Conservation (phyloP, 2,888 invertebrate genomes). For the Coronaproctus castanopsis region DNA sequence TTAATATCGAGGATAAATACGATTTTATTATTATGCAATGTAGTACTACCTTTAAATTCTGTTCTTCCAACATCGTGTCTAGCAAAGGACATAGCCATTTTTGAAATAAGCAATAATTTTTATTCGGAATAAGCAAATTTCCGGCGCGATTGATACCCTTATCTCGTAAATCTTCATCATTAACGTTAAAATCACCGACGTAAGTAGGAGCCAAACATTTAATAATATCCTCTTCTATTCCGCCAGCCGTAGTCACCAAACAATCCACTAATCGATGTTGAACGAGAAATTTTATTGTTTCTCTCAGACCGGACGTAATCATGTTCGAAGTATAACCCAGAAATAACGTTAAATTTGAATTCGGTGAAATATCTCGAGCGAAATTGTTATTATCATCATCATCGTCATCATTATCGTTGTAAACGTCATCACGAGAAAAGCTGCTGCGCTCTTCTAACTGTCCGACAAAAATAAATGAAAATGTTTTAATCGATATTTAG, state of each 20-base stretch:
- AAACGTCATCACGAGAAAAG: slow-evolving; percentile 10
- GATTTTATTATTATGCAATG: background rate
- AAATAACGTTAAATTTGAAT: slow-evolving; percentile 79
- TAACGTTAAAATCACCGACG: slow-evolving; percentile 71
- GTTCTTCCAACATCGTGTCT: slow-evolving; percentile 74
- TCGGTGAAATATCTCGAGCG: slow-evolving; percentile 57
- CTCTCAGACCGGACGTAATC: slow-evolving; percentile 83
- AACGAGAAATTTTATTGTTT: slow-evolving; percentile 69
- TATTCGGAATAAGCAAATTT: slow-evolving; percentile 90
- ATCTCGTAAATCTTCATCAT: slow-evolving; percentile 56
- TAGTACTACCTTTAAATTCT: slow-evolving; percentile 36
- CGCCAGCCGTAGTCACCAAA: slow-evolving; percentile 92
- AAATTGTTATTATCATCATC: slow-evolving; percentile 42
- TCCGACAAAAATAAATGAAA: background rate
- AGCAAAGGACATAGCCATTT: slow-evolving; percentile 90
- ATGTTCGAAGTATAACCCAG: slow-evolving; percentile 94
- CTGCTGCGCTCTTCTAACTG: slow-evolving; percentile 12
- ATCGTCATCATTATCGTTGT: slow-evolving; percentile 57
- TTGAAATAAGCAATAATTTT: slow-evolving; percentile 94
- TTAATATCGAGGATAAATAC: background rate
- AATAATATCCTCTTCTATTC: slow-evolving; percentile 95
- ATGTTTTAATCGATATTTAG: background rate
- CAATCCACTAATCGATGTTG: slow-evolving; percentile 80
- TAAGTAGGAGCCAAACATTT: slow-evolving; percentile 92
- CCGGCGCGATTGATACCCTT: slow-evolving; percentile 78